Conservation (phyloP, 2,797 vertebrate species). For the Perodicticus potto region DNA sequence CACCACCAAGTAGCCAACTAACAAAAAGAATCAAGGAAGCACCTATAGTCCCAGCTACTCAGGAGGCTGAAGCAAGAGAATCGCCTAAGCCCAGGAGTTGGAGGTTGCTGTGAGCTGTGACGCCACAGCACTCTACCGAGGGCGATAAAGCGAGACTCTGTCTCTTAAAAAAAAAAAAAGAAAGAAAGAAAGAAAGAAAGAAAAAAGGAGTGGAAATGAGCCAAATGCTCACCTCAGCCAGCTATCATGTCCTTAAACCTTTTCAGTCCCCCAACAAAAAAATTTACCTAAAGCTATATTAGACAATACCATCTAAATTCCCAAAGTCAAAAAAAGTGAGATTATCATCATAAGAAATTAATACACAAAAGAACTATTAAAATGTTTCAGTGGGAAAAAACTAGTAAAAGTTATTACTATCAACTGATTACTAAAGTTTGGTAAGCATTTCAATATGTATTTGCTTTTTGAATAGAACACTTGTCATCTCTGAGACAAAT, state of each 20-base stretch:
- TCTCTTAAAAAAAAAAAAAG: neutral
- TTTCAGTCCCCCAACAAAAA: neutral
- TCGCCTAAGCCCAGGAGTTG: no score
- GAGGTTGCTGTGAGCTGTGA: no score
- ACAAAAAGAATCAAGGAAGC: neutral
- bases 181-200: neutral
- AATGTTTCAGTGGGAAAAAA: neutral
- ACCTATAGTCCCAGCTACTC: no score
- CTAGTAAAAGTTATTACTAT: neutral
- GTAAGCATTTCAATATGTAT: neutral
- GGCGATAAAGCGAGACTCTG: no score
- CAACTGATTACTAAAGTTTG: neutral
- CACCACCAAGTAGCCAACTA: neutral
- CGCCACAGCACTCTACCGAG: no score
- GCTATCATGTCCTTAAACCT: neutral
- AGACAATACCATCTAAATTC: neutral
- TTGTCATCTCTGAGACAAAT: neutral
- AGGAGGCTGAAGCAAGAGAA: no score
- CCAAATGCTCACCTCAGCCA: neutral
- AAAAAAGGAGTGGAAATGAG: neutral
- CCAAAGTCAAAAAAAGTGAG: neutral
- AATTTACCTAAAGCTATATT: neutral
- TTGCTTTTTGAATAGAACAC: conserved; percentile 18
- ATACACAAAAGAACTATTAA: neutral
- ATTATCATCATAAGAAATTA: neutral